Base-by-base conservation (phyloP, 2,888 invertebrate species). In the Molanna angustata region DNA sequence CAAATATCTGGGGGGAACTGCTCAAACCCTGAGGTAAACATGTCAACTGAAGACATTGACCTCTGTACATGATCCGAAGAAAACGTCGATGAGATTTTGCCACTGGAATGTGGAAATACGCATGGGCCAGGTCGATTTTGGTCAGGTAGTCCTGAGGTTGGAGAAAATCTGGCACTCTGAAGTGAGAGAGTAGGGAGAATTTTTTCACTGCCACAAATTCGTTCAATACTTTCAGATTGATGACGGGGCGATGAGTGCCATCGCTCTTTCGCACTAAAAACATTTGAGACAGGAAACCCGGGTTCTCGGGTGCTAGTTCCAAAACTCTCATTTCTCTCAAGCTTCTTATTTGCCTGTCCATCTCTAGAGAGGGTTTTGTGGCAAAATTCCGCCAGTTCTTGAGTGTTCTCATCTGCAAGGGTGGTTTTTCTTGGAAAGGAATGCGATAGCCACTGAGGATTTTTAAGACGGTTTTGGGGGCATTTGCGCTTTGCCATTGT, bases 221-320 rank as follows among this genome's bases (percentile, higher is more conserved):
- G 61, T 52, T 60, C 67, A 70, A 6, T 59, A 59, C 59, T 64
- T 66, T 19, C 64, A 61, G 44, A 71, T 60, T n/a, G 72, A 72
- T 40, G 67, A 71, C 60, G 70, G 72, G 57, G 69, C 65, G 6
- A 14, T 11, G 27, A 14, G 43, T 21, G 13, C 35, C 35, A 17
- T 41, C 21, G n/a, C 9, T 20, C 20, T 41, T 41, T 20, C n/a
- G 14, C 3, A 20, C 21, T 18, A 41, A n/a, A 21, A 41, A 41
- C 41, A 41, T 41, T 41, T 41, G 18, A 2, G 41, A 41, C 2
- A 41, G 41, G 41, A 41, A 41, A 11, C 41, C 21, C 4, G 35
- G 9, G 13, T 14, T 14, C 35, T 35, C 13, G 35, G 35, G 20
- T n/a, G 41, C 41, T 20, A 21, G n/a, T 18, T 41, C 41, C 20